Conservation (phyloP, 2,797 vertebrate genomes). For the Hylomyscus alleni region DNA sequence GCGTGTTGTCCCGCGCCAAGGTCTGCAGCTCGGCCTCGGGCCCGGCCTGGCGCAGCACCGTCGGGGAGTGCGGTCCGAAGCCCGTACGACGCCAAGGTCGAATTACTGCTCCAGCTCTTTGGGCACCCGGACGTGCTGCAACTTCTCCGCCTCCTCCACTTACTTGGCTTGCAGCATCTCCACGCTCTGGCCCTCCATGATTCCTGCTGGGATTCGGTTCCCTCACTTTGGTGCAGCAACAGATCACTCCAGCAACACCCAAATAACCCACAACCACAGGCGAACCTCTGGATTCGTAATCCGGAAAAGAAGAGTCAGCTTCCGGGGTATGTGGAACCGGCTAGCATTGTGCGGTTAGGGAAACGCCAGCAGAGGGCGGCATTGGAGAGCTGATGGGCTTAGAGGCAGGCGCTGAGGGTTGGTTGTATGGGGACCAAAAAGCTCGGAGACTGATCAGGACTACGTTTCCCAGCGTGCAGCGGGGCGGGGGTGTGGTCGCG, state of each 20-base stretch:
- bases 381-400: slow-evolving; percentile 59
- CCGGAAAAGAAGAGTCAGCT: slow-evolving; percentile 69
- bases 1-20: slow-evolving; percentile 95
- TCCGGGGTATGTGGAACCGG: slow-evolving; percentile 72
- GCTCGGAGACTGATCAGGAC: background rate
- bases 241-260: fast-evolving
- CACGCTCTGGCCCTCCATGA: slow-evolving; percentile 92
- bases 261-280: slow-evolving; percentile 27
- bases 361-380: slow-evolving; percentile 72
- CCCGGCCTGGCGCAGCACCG: slow-evolving; percentile 83
- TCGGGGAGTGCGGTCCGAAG: slow-evolving; percentile 92
- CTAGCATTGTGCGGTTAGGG: fast-evolving
- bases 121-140: slow-evolving; percentile 92
- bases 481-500: background rate
- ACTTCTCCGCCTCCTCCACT: slow-evolving; percentile 92
- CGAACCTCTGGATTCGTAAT: fast-evolving
- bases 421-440: too few relatives aligned
- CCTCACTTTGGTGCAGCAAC: fast-evolving
- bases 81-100: slow-evolving; percentile 94
- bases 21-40: slow-evolving; percentile 90
- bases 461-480: background rate
- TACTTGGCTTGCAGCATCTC: slow-evolving; percentile 93
- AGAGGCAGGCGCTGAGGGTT: background rate
- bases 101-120: slow-evolving; percentile 96
- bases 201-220: slow-evolving; percentile 35